Percentiles rank a stretch among this genome's conserved stretches.
Evolutionary conservation across 2,888 invertebrate genomes (phyloP).

Genomic region (Anthophora plumipes): DNA sequence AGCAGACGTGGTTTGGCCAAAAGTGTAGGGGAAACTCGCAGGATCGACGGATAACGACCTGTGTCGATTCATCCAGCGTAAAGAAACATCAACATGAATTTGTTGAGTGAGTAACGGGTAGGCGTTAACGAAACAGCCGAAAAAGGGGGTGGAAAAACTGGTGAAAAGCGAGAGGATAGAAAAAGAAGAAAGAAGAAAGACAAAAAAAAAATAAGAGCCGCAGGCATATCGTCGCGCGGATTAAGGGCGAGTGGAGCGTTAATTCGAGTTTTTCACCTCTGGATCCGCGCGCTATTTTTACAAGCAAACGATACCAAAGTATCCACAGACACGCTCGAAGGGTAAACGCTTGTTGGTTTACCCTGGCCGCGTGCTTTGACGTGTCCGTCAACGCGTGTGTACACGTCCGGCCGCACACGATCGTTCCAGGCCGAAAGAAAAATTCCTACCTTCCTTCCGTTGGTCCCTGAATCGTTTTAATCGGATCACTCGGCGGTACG

Average conservation of each 20-base stretch:
- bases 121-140: constrained; percentile 62
- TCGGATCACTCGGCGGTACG: constrained; percentile 26
- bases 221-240: constrained; percentile 66
- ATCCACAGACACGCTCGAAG: constrained; percentile 36
- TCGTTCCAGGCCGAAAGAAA: constrained; percentile 39
- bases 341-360: constrained; percentile 47
- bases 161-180: not conserved
- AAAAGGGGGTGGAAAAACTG: constrained; percentile 50
- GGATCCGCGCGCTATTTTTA: constrained; percentile 81
- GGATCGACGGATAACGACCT: constrained; percentile 43
- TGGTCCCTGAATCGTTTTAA: constrained; percentile 18
- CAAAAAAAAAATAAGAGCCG: constrained; percentile 30
- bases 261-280: constrained; percentile 77
- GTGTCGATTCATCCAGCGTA: constrained; percentile 46
- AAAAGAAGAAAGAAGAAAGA: constrained; percentile 15
- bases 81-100: constrained; percentile 65
- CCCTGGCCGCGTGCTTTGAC: constrained; percentile 49
- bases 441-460: constrained; percentile 17
- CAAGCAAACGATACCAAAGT: constrained; percentile 78
- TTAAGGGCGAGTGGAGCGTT: constrained; percentile 73
- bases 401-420: constrained; percentile 4
- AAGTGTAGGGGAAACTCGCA: constrained; percentile 44
- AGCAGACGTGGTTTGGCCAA: not conserved
- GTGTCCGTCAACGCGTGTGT: constrained; percentile 24
- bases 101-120: constrained; percentile 39